These are phyloP conservation scores for Euura lappo DNA, from an alignment of 1,140 invertebrate species.

Conservation along the genomic window DNA sequence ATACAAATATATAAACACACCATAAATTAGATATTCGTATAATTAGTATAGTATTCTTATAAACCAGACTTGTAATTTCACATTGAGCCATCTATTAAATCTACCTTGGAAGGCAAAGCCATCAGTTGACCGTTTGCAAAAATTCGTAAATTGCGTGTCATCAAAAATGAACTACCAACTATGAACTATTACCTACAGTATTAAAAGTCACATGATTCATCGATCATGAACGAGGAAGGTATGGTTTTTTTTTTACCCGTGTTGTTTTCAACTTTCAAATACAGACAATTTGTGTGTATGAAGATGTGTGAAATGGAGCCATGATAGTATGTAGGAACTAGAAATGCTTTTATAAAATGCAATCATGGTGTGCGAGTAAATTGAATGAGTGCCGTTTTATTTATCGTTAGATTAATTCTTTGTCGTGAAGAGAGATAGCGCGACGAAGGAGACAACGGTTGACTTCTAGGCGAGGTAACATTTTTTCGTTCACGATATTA, in stretches of 20 bases:
- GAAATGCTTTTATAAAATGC: no score
- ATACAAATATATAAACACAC: no score
- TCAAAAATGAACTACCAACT: no score
- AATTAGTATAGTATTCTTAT: constrained; percentile 32
- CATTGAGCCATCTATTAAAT: constrained; percentile 47
- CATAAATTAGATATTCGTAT: constrained; percentile 17
- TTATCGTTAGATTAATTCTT: no score
- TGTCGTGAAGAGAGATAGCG: no score
- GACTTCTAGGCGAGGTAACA: no score
- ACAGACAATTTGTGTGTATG: no score
- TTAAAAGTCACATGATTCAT: not conserved
- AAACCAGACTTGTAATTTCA: constrained; percentile 50
- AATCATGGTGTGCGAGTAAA: no score
- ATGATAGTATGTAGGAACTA: not conserved
- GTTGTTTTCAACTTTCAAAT: not conserved
- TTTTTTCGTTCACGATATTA: no score
- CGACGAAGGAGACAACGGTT: no score
- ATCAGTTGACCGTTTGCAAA: constrained; percentile 17
- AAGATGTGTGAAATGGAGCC: not conserved
- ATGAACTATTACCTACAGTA: not conserved
- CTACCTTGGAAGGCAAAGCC: constrained; percentile 32
- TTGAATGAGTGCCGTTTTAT: no score
- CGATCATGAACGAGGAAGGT: not conserved
- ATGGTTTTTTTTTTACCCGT: not conserved
- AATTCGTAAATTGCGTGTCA: no score